phyloP scores from a whole-genome alignment of 2,888 invertebrate species.

The Cryptosula pallasiana region DNA sequence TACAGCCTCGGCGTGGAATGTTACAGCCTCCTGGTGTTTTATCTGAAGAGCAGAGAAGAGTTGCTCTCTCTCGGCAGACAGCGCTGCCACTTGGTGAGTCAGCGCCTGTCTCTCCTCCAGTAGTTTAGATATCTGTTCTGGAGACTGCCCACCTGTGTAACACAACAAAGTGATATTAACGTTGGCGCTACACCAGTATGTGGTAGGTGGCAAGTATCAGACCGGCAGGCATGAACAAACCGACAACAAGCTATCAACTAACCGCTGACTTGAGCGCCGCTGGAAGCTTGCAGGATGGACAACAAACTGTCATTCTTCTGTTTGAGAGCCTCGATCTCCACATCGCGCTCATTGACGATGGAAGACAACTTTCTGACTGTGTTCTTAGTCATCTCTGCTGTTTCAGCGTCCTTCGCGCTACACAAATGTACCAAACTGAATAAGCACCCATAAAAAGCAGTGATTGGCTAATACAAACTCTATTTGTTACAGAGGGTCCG shows the following conservation, averaged over 20 bases:
- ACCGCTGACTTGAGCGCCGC: not conserved
- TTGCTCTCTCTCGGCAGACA: slow-evolving; percentile 52
- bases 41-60: slow-evolving; percentile 60
- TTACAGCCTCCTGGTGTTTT: slow-evolving; percentile 78
- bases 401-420: not conserved
- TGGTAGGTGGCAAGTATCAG: too few species aligned
- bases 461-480: too few species aligned
- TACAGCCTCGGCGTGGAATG: slow-evolving; percentile 80
- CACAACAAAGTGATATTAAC: not conserved
- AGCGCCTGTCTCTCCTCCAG: slow-evolving; percentile 49
- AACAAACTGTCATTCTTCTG: slow-evolving; percentile 51
- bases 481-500: too few species aligned
- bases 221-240: not conserved
- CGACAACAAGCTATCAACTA: not conserved
- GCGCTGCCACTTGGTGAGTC: slow-evolving; percentile 68
- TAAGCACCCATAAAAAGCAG: too few species aligned
- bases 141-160: not conserved
- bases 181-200: too few species aligned
- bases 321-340: slow-evolving; percentile 53
- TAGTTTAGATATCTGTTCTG: not conserved
- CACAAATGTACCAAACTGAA: not conserved
- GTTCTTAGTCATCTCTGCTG: not conserved
- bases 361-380: slow-evolving; percentile 42
- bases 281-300: not conserved
- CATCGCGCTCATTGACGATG: slow-evolving; percentile 53